Evolutionary conservation across 1,140 invertebrate species (phyloP).

Genomic region (Triops longicaudatus): DNA sequence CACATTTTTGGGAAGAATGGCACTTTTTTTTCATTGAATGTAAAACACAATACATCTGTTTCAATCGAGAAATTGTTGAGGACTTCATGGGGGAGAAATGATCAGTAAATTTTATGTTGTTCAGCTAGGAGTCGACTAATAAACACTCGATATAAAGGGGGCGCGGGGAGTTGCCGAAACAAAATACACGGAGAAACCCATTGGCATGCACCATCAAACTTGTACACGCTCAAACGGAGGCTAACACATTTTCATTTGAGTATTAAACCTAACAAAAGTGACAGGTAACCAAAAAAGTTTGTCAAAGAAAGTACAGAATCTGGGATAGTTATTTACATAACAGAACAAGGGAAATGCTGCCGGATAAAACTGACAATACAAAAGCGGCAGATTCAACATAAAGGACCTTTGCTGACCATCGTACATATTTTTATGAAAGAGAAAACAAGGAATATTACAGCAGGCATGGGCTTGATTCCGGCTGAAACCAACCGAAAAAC

Average conservation of each 20-base stretch:
- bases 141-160: neutral
- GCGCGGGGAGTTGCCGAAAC: neutral
- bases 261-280: neutral
- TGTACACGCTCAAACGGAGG: neutral
- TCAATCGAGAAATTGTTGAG: neutral
- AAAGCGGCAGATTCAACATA: neutral
- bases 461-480: neutral
- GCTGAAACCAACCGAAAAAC: conserved; percentile 13
- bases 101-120: neutral
- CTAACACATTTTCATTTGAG: neutral
- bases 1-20: neutral
- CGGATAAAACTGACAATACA: neutral
- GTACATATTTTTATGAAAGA: neutral
- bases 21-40: conserved; percentile 2
- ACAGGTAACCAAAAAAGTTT: neutral
- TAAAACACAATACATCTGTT: neutral
- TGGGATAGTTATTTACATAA: neutral
- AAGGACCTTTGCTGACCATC: neutral
- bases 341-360: neutral
- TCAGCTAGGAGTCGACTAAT: neutral
- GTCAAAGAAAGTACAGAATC: neutral
- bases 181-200: neutral
- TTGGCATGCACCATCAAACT: neutral
- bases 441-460: conserved; percentile 18
- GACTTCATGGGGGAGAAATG: too few relatives aligned